phyloP scores from a whole-genome alignment of 2,797 vertebrate species.

The Craterocephalus amniculus region DNA sequence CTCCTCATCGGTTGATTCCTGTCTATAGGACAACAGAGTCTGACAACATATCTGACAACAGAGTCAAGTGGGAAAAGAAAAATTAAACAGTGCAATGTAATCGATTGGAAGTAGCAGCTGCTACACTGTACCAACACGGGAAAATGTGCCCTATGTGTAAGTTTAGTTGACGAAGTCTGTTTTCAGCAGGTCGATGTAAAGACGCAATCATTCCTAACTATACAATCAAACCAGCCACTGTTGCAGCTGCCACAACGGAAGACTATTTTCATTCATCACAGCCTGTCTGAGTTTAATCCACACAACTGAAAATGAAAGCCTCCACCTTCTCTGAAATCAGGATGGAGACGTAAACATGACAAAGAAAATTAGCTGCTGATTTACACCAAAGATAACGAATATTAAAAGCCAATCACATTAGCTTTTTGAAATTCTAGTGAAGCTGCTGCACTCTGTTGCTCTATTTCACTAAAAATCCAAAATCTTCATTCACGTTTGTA shows the following conservation, averaged over 20 bases:
- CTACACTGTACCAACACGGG: neutral
- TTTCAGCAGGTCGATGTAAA: slow-evolving; percentile 40
- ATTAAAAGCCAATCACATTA: slow-evolving; percentile 66
- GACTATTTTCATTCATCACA: slow-evolving; percentile 65
- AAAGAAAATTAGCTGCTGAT: slow-evolving; percentile 42
- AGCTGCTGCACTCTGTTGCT: slow-evolving; percentile 40
- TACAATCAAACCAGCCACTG: slow-evolving; percentile 56
- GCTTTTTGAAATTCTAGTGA: slow-evolving; percentile 50
- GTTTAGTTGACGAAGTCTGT: neutral
- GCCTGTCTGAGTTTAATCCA: slow-evolving; percentile 38
- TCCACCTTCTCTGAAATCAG: slow-evolving; percentile 56
- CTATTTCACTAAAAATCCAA: slow-evolving; percentile 49
- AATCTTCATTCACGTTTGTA: slow-evolving; percentile 24
- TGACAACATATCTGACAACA: neutral
- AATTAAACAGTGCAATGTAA: too few relatives aligned
- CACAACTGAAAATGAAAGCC: slow-evolving; percentile 70
- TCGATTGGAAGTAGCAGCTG: neutral
- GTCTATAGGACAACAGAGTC: neutral
- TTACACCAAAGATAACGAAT: slow-evolving; percentile 64
- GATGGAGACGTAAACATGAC: slow-evolving; percentile 42
- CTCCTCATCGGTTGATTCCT: slow-evolving; percentile 4
- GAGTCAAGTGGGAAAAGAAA: neutral
- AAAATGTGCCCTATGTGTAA: neutral
- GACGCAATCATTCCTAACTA: slow-evolving; percentile 45
- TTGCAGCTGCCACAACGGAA: slow-evolving; percentile 60